Base-by-base conservation (phyloP, 2,113 vertebrate genomes). In the Murina feae region DNA sequence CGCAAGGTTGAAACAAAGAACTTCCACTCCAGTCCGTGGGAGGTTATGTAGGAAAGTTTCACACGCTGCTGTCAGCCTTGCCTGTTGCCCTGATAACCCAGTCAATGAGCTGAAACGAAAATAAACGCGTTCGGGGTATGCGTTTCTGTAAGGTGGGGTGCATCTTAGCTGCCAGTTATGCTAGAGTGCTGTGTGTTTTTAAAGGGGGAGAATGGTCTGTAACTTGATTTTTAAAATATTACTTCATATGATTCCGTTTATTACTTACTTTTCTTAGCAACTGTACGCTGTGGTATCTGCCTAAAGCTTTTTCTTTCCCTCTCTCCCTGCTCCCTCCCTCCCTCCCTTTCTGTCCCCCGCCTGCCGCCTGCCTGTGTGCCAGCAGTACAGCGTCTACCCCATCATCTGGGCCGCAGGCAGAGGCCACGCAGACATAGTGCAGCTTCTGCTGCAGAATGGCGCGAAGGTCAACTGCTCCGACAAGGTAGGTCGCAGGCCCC, bases 381-480 rank as follows among this genome's bases (percentile, higher is more conserved):
- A 98, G 98, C 99, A 99, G 99, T 99, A 99, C 97, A 99, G 99
- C 51, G 99, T 99, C 92, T 99, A 99, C 97, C 99, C 99, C 76
- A 99, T 99, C 95, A 99, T 99, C 95, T 99, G 99, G 99, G 99
- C 99, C 11, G 99, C 99, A 10, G 99, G 99, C 75, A 98, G 99
- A 66, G 99, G 99, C 90, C 99, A 99, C 18, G 98, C 98, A 0
- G 99, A 99, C 87, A 99, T 99, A 92, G 99, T 99, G 44, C 98
- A 98, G 93, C 98, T 99, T 20, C 97, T 99, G 66, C 98, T 99
- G 94, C 98, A 99, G 75, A 96, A 99, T 25, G 99, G 99, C 87
- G 99, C 99, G 89, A 99, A 99, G 97, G 99, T 99, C 98, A 99
- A 99, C 98, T 99, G 99, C 97, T 99, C 99, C 35, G 99, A 99